Evolutionary conservation across 2,888 invertebrate species (phyloP), one percentile per base, ranked within the genome.

Genomic region (Chymomyza fuscimana): DNA sequence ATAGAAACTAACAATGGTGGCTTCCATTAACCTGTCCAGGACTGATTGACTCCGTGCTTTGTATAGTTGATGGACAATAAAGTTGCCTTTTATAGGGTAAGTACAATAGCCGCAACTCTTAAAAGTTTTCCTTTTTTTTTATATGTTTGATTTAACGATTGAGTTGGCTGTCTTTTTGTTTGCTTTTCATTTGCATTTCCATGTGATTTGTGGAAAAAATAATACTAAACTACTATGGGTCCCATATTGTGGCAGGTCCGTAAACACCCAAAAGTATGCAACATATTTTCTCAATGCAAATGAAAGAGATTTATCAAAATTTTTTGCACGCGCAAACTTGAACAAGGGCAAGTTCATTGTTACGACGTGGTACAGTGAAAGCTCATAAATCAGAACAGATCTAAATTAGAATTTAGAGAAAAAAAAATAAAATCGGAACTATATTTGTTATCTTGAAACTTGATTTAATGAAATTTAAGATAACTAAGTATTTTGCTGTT

Each of bases 171-270:
- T 72, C 72, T 72, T 66, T 68, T 54, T 74, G 67, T 69, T 65
- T 67, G 68, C 61, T 58, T 63, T 70, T 65, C 67, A 80, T 81
- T 83, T 79, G 74, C 74, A 77, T 81, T 73, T 86, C 69, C 70
- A 67, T 74, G 76, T 71, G 77, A 78, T 72, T 81, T 81, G 71
- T 72, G 70, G 25, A 61, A 59, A 25, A 25, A 16, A 25, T 63
- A 32, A 19, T 36, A 10, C 62, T 32, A 51, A 50, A 15, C 9
- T 51, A 15, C 7, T 56, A 46, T 51, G n/a, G 9, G 4, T 12
- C 29, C 36, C 25, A 36, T 12, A 64, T 72, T 68, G 60, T 73
- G 66, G 67, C 60, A 65, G 60, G 56, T 22, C 4, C 15, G 12
- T 5, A 19, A 19, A 9, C 59, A 58, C 40, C 4, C 5, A 7